phyloP scores from a whole-genome alignment of 2,113 vertebrate species.

The Podarcis muralis region DNA sequence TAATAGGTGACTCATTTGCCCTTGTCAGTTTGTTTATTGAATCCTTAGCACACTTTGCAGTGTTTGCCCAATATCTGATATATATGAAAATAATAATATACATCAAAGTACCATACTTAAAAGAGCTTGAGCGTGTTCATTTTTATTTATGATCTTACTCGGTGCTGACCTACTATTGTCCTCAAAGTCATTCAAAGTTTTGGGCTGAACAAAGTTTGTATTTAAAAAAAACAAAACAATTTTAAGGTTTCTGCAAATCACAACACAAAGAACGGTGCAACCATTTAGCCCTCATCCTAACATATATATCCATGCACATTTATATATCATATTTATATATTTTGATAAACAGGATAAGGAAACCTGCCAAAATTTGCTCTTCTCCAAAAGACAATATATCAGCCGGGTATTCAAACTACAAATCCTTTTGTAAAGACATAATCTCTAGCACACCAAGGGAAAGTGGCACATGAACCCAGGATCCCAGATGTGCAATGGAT shows the following conservation, averaged over 20 bases:
- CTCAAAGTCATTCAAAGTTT: background rate
- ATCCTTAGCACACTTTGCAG: background rate
- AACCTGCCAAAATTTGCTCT: background rate
- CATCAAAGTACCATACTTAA: conserved; percentile 4
- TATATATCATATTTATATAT: background rate
- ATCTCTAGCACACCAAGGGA: background rate
- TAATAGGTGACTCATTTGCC: conserved; percentile 7
- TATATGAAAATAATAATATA: conserved; percentile 17
- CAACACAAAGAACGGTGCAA: background rate
- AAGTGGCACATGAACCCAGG: background rate
- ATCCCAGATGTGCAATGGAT: background rate
- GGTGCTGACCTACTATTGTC: background rate
- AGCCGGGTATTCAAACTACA: background rate
- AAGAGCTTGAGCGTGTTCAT: background rate
- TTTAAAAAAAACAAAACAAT: background rate
- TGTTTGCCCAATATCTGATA: conserved; percentile 9
- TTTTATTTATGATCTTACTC: background rate
- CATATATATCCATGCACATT: no score
- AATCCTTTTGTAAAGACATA: background rate
- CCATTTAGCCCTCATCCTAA: no score
- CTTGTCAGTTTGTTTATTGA: conserved; percentile 10
- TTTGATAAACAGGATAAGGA: background rate
- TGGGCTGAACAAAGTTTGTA: background rate
- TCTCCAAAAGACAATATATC: background rate
- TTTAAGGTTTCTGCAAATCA: background rate